Evolutionary conservation across 2,113 vertebrate genomes (phyloP), one percentile per base, ranked within the genome.

Genomic region (Dipodomys merriami): DNA sequence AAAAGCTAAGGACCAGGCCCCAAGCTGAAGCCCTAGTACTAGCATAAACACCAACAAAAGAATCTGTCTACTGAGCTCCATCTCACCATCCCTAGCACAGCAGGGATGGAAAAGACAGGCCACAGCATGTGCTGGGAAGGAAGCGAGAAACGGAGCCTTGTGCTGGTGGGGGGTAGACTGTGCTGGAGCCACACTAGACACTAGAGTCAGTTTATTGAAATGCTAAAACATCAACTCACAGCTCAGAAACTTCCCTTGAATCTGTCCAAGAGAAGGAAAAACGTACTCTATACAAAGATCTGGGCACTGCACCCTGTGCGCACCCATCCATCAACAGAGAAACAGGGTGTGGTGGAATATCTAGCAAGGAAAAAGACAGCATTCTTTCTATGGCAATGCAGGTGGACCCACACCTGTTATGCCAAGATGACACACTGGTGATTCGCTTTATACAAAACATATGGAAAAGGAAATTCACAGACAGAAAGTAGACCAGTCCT

Each of bases 301-400:
- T 0, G 3, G 13, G 65, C 71, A 10, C 0, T 10, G 27, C 60
- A 74, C 2, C 72, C 22, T 0, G n/a, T 16, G 57, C 6, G 72
- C 11, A 1, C 10, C 39, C 5, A 10, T 5, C 19, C 46, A 67
- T 5, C 49, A 69, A 57, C 2, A 27, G 7, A 27, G 2, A 27
- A 8, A 18, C 19, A n/a, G 23, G 53, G 64, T 5, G 16, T 11
- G 29, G 29, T 0, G 13, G 57, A 5, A 46, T 2, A 57, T 25
- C 4, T 6, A 29, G 64, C 33, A 19, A n/a, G 8, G 64, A 60
- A 72, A 69, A 83, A 74, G 35, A 49, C 7, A 5, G 57, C 73
- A 27, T 2, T 13, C 44, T 3, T 0, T 11, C 1, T 6, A 18
- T n/a, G 12, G 20, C 33, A 11, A 3, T 3, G 23, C 1, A 15